A percentile compares a stretch with the other conserved stretches of the same genome.
Evolutionary conservation across 2,113 vertebrate genomes (phyloP).

Genomic region (Axis porcinus): DNA sequence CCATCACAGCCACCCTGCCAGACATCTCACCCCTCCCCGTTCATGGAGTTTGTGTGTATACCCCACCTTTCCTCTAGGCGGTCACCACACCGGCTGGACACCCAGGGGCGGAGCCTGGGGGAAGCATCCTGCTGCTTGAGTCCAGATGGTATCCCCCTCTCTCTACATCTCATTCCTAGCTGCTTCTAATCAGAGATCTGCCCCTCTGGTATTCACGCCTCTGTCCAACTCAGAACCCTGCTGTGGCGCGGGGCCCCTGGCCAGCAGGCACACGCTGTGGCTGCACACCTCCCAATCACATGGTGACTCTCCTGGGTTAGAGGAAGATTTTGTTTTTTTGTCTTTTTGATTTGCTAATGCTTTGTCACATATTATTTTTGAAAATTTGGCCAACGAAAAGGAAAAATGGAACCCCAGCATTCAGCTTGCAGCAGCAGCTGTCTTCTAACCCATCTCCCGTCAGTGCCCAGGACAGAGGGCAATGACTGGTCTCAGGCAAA

Average conservation of each 20-base stretch:
- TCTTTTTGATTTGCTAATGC: neutral
- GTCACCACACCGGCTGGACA: neutral
- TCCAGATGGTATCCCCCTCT: neutral
- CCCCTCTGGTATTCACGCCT: fast-evolving
- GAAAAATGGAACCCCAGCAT: neutral
- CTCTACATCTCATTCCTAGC: neutral
- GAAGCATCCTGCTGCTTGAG: neutral
- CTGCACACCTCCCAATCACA: neutral
- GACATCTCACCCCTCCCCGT: fast-evolving
- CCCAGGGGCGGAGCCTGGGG: neutral
- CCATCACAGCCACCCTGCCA: fast-evolving
- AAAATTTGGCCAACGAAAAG: neutral
- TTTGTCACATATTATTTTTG: neutral
- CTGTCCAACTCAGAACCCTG: neutral
- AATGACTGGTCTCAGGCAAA: neutral
- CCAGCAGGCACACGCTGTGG: fast-evolving
- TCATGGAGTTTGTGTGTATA: neutral
- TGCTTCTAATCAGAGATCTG: neutral
- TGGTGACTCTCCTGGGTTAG: too few species aligned
- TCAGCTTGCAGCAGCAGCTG: too few species aligned
- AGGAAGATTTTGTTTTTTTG: neutral
- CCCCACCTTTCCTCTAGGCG: too few species aligned
- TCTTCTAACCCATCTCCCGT: too few species aligned
- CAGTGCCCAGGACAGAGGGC: neutral
- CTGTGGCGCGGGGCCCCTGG: neutral